Evolutionary conservation across 2,888 invertebrate species (phyloP), one percentile per base, ranked within the genome.

Genomic region (Protophormia terraenovae): DNA sequence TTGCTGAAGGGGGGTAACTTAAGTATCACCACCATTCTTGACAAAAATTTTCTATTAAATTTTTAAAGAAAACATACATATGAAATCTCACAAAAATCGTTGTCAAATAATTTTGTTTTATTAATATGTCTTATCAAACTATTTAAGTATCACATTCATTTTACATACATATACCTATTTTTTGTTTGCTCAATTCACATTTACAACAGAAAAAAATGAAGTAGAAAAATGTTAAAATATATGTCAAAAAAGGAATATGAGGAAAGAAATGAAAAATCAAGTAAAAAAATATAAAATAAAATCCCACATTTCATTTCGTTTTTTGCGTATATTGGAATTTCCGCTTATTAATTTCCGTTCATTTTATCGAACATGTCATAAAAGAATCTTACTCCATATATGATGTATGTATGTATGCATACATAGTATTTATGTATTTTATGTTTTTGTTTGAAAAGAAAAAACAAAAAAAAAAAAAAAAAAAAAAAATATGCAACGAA

Each of bases 271-370:
- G 12, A 45, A 27, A 27, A 27, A 16, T n/a, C n/a, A n/a, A 0
- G 19, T 5, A 35, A 5, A 19, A 29, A 62, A n/a, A 45, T n/a
- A n/a, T n/a, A 22, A 47, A 47, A 64, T 19, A 67, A 77, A 78
- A 19, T 16, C 50, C 72, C n/a, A 60, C 60, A 72, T 58, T 71
- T 71, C 35, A 27, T 47, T 66, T 32, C 66, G 41, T 38, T 71
- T 71, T 80, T 32, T 35, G 64, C 41, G 35, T 58, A 10, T 71
- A 84, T 80, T 84, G 55, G 60, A 76, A 72, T 72, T 80, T 84
- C 84, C 84, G 79, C 38, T 80, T 80, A 80, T 80, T 84, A 80
- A 84, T 84, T 41, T 84, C 84, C 76, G 80, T 50, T 76, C 71
- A 71, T 32, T 80, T 79, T 58, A 71, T 41, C 45, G 71, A 19